A percentile compares a stretch with the other conserved stretches of the same genome.
Conservation (phyloP, 2,888 invertebrate species). For the Agrotis ipsilon region DNA sequence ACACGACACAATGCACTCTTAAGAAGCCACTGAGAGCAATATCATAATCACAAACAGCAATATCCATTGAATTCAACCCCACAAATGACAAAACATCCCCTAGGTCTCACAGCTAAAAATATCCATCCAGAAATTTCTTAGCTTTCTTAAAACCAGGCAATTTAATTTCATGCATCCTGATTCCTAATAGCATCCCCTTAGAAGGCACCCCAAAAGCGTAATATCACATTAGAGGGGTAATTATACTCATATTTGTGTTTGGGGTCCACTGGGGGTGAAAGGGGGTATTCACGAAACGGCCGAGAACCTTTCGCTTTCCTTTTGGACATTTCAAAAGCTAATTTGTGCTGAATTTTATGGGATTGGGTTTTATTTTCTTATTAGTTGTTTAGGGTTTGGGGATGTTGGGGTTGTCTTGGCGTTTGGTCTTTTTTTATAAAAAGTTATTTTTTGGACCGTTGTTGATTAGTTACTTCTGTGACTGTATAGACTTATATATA, state of each 20-base stretch:
- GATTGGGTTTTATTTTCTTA: conserved; percentile 45
- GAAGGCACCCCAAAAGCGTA: conserved; percentile 69
- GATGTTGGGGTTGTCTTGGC: conserved; percentile 1
- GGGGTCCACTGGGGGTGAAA: conserved; percentile 64
- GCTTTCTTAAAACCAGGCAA: conserved; percentile 63
- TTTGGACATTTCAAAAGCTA: conserved; percentile 59
- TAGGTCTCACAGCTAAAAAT: conserved; percentile 51
- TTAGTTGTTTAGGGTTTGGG: conserved; percentile 20
- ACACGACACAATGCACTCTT: background rate
- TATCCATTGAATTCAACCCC: conserved; percentile 21
- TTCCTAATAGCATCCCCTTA: conserved; percentile 59
- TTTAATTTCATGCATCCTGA: conserved; percentile 70
- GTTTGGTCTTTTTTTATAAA: background rate
- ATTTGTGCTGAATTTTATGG: conserved; percentile 58
- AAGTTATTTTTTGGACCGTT: background rate
- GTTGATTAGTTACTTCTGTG: too few species aligned
- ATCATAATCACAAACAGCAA: background rate
- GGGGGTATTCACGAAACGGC: conserved; percentile 70
- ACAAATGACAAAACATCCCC: conserved; percentile 22
- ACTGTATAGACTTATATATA: too few species aligned
- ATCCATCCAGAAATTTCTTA: conserved; percentile 54
- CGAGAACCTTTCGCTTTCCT: conserved; percentile 47
- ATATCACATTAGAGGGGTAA: conserved; percentile 81
- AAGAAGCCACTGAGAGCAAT: conserved; percentile 16
- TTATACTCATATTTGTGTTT: conserved; percentile 80